Evolutionary conservation across 2,113 vertebrate genomes (phyloP), one percentile per base, ranked within the genome.

Genomic region (Gymnarchus niloticus): DNA sequence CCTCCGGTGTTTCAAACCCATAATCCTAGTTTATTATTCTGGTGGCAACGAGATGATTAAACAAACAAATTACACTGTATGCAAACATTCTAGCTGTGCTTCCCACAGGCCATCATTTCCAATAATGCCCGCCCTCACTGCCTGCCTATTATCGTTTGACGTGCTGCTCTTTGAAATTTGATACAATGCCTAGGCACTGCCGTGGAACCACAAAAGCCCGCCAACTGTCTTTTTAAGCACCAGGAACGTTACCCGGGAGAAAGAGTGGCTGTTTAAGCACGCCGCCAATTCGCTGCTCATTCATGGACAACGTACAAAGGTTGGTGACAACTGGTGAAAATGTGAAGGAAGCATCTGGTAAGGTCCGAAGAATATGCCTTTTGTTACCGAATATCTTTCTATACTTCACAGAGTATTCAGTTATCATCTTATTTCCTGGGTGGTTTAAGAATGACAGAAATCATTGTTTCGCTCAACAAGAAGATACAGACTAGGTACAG

Each of bases 101-200:
- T 83, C 61, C 81, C 51, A 46, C 51, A 78, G 81, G 81, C 80
- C 83, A 41, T 69, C 61, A 83, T 83, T 56, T 56, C 37, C 44
- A 69, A 41, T 46, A 56, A 83, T 33, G n/a, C 49, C 59, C 23
- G 9, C 51, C 33, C 25, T 3, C 19, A n/a, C 28, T 9, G 41
- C 14, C 57, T 52, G 48, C 44, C 48, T 25, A 44, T 56, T 46
- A 46, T 77, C 52, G 65, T 81, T 25, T 77, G 48, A 83, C 65
- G 33, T 14, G 37, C 17, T n/a, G n/a, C 61, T 37, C 56, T 52
- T 59, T 82, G 46, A 83, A 83, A 86, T 41, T 44, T 21, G 49
- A 76, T 76, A 86, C 41, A 3, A 56, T 1, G 61, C 80, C 56
- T 76, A 57, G 56, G 81, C 81, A 54, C 52, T 48, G 51, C n/a